Conservation (phyloP, 2,797 vertebrate genomes). For the Onychomys arenicola region DNA sequence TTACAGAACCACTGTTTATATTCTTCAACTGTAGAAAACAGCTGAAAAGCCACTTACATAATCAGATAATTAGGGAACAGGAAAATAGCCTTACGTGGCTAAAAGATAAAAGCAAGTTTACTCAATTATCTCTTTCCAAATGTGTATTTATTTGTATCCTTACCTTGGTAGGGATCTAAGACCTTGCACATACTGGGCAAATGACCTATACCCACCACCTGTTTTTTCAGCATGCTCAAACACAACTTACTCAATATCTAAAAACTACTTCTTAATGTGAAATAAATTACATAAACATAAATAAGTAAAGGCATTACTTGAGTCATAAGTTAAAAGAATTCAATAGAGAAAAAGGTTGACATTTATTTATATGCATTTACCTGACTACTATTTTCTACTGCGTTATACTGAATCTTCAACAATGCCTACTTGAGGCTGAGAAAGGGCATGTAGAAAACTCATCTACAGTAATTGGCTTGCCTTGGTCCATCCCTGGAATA, state of each 20-base stretch:
- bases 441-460: rapidly evolving
- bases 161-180: not conserved
- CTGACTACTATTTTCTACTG: not conserved
- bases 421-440: not conserved
- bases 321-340: not conserved
- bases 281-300: not conserved
- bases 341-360: not conserved
- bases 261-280: not conserved
- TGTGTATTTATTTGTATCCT: not conserved
- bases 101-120: not conserved
- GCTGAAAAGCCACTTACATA: not conserved
- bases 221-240: slow-evolving; percentile 38
- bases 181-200: not conserved
- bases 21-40: not conserved
- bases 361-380: not conserved
- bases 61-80: not conserved
- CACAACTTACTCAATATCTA: not conserved
- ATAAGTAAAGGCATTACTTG: not conserved
- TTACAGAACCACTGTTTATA: not conserved
- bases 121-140: not conserved
- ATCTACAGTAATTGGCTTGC: not conserved
- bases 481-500: slow-evolving; percentile 23
- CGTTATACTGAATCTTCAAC: not conserved
- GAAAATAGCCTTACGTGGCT: not conserved
- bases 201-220: not conserved